Conservation (phyloP, 2,113 vertebrate species). For the Perccottus glenii region DNA sequence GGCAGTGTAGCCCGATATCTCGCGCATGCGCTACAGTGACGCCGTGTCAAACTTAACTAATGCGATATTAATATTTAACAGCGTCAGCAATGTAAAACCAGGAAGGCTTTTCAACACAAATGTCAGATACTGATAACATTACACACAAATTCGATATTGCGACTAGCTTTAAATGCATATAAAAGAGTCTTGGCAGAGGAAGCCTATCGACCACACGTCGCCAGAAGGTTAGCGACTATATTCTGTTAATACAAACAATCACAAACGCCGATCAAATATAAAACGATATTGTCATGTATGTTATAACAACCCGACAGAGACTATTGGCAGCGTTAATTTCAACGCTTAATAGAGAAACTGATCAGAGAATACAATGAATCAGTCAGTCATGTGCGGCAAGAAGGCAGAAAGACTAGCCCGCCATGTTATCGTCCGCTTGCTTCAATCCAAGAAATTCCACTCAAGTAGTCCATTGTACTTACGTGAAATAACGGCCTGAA, state of each 20-base stretch:
- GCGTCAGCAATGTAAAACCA: constrained; percentile 11
- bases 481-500: constrained; percentile 99
- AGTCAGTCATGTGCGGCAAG: constrained; percentile 63
- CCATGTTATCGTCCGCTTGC: constrained; percentile 72
- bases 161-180: constrained; percentile 5
- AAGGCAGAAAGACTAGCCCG: constrained; percentile 68
- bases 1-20: not conserved
- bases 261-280: not conserved
- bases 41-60: constrained; percentile 45
- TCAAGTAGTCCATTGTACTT: constrained; percentile 77
- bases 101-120: not conserved
- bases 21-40: constrained; percentile 33
- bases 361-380: constrained; percentile 31
- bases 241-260: constrained; percentile 28
- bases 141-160: not conserved
- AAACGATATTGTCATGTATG: fast-evolving
- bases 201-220: constrained; percentile 22
- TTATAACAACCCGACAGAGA: fast-evolving
- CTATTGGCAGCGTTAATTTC: not conserved
- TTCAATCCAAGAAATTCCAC: constrained; percentile 35
- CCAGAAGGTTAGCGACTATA: constrained; percentile 27
- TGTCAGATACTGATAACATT: not conserved
- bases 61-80: constrained; percentile 19
- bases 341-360: not conserved
- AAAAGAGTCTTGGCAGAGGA: not conserved